Percentiles rank a stretch among this genome's conserved stretches.
Conservation (phyloP, 2,888 invertebrate species). For the Stratiomys singularior region DNA sequence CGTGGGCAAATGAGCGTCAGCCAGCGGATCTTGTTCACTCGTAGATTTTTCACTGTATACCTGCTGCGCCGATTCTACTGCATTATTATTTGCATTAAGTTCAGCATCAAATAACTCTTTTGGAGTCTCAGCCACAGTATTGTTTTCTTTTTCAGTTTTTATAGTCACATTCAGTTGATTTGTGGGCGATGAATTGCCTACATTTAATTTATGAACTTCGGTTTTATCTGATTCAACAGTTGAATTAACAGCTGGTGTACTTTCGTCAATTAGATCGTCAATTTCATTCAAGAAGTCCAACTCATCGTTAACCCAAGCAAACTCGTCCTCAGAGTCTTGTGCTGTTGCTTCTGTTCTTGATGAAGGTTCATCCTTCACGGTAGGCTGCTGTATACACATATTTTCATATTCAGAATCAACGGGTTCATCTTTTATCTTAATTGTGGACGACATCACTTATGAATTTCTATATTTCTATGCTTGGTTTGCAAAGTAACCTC, state of each 20-base stretch:
- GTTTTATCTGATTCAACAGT: not conserved
- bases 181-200: not conserved
- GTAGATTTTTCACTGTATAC: too few species aligned
- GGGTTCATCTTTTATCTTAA: slow-evolving; percentile 15
- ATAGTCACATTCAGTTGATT: too few species aligned
- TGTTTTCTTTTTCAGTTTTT: too few species aligned
- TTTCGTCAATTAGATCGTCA: not conserved
- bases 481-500: not conserved
- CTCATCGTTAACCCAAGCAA: slow-evolving; percentile 12
- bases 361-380: not conserved
- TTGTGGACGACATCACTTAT: not conserved
- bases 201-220: not conserved
- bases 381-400: not conserved
- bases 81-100: too few species aligned
- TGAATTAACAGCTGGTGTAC: not conserved
- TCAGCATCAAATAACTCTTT: too few species aligned
- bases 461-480: not conserved
- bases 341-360: not conserved
- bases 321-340: not conserved
- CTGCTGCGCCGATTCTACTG: too few species aligned
- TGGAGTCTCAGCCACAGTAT: too few species aligned
- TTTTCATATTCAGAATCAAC: slow-evolving; percentile 11
- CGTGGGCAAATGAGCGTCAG: too few species aligned
- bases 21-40: too few species aligned
- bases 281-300: slow-evolving; percentile 24